A percentile compares a stretch with the other conserved stretches of the same genome.
phyloP scores from a whole-genome alignment of 1,140 invertebrate genomes.

The Homarus americanus region DNA sequence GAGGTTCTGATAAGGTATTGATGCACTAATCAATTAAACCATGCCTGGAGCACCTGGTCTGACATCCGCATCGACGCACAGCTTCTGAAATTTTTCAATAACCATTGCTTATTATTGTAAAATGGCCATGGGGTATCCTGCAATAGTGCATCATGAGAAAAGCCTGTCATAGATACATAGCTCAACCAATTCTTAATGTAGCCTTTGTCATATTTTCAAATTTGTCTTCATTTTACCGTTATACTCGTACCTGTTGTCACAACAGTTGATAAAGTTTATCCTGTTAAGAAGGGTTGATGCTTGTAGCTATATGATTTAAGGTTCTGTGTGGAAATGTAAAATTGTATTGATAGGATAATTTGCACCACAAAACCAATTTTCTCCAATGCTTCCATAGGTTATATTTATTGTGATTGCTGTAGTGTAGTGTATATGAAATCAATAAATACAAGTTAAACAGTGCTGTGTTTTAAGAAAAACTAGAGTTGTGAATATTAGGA shows the following conservation, averaged over 20 bases:
- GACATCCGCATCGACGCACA: constrained; percentile 56
- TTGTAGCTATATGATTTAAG: background rate
- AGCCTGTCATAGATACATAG: constrained; percentile 24
- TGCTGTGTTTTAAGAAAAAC: background rate
- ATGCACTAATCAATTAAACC: constrained; percentile 65
- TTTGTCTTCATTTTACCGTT: background rate
- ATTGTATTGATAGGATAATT: background rate
- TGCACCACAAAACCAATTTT: constrained; percentile 22
- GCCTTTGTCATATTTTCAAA: background rate
- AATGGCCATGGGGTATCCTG: constrained; percentile 40
- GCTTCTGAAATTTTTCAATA: constrained; percentile 44
- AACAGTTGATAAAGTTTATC: background rate
- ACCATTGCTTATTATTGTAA: constrained; percentile 61
- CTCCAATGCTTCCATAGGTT: background rate
- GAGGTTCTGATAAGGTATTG: constrained; percentile 70
- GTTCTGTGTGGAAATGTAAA: background rate
- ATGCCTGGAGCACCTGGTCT: constrained; percentile 71
- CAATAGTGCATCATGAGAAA: constrained; percentile 62
- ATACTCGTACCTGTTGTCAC: no score
- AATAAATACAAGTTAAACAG: background rate
- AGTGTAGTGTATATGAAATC: background rate
- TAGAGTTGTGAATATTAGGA: background rate
- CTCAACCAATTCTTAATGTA: background rate
- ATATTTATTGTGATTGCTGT: constrained; percentile 15
- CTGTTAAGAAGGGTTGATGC: background rate